Evolutionary conservation across 2,888 invertebrate genomes (phyloP).

Genomic region (Tethea ocularis): DNA sequence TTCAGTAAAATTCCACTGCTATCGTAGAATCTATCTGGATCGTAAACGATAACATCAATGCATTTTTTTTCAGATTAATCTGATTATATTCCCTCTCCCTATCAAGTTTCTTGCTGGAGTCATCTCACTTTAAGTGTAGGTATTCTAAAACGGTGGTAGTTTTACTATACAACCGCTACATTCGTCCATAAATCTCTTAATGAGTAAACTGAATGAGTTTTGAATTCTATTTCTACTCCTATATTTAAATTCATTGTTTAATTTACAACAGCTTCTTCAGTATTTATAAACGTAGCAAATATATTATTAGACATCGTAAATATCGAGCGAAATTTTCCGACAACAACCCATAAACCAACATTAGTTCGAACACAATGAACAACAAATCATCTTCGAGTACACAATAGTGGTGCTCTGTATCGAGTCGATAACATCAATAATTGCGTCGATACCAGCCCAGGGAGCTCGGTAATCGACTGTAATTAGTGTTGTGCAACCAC

Average conservation of each 20-base stretch:
- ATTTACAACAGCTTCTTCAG: not conserved
- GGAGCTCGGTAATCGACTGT: constrained; percentile 20
- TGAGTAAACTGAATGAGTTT: too few relatives aligned
- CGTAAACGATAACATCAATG: not conserved
- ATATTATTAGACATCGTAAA: not conserved
- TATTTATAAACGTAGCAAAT: not conserved
- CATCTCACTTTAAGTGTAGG: too few relatives aligned
- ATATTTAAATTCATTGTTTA: not conserved
- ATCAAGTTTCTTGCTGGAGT: too few relatives aligned
- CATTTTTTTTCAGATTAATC: not conserved
- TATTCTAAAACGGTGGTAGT: too few relatives aligned
- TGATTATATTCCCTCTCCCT: not conserved
- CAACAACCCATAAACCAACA: constrained; percentile 1
- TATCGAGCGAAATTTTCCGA: not conserved
- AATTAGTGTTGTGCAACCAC: constrained; percentile 34
- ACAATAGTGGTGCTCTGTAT: constrained; percentile 35
- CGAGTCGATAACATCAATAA: constrained; percentile 44
- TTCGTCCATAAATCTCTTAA: too few relatives aligned
- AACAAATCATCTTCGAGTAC: constrained; percentile 25
- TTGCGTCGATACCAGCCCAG: constrained; percentile 27
- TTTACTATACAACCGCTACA: too few relatives aligned
- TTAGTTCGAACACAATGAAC: constrained; percentile 22
- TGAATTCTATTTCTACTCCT: too few relatives aligned
- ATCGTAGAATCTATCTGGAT: not conserved
- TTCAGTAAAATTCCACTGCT: not conserved